Base-by-base conservation (phyloP, 2,888 invertebrate genomes). In the Kryphioiulus occultus region DNA sequence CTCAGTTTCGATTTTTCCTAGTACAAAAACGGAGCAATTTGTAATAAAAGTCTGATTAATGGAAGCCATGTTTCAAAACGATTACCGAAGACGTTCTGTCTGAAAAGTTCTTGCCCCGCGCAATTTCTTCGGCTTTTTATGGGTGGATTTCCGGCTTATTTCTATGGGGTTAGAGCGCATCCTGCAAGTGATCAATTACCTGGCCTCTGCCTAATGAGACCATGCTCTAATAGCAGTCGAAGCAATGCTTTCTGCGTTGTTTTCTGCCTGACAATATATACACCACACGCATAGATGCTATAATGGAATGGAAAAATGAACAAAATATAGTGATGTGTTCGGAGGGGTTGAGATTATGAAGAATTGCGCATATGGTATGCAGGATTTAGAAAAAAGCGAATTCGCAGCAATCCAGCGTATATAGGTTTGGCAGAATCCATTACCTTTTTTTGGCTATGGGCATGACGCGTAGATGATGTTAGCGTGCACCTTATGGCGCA, bases 21-120 rank as follows among this genome's bases (percentile, higher is more conserved):
- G 32, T 39, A 12, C 32, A 85, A 85, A 85, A 85, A 85, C 44
- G 47, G 42, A 85, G 85, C 85, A 85, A 85, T 85, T 85, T 85
- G 85, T 85, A 85, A 85, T 85, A 44, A 85, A 85, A 85, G 85
- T 42, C 85, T 85, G 85, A 85, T 85, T 85, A 85, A 85, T 85
- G 85, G 85, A 85, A 85, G 85, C 42, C n/a, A 42, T 22, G 85
- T 42, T 22, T 85, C 85, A 42, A 85, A 44, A 42, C 35, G 85
- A 85, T 85, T 44, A 44, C 85, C 30, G n/a, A 30, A 42, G 32
- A 39, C 10, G n/a, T 22, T 22, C 59, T 59, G 59, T 22, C 22
- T 59, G 59, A 22, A 59, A 59, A 59, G 59, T 59, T 59, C 59
- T n/a, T 59, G 22, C 59, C 59, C 59, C 19, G 22, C 22, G 3